Evolutionary conservation across 2,797 vertebrate genomes (phyloP), one percentile per base, ranked within the genome.

Genomic region (Tragelaphus eurycerus): DNA sequence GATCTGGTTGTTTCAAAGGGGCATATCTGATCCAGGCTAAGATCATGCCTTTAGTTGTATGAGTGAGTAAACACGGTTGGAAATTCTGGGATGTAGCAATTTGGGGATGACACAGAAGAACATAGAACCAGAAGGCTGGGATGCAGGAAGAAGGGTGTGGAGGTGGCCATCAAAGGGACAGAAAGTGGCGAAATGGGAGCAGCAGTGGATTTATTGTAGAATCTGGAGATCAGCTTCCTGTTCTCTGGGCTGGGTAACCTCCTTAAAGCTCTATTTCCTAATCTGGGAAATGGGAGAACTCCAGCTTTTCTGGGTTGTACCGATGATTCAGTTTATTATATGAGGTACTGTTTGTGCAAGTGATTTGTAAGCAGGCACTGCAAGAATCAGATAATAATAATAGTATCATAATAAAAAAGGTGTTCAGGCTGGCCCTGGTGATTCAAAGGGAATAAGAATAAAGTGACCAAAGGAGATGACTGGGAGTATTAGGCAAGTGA

Each of bases 251-350:
- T 31, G n/a, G 59, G 48, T 11, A 4, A n/a, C 43, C 23, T 78
- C 55, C 13, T 55, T 71, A 50, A 50, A 74, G 64, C 79, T 93
- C 85, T 31, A n/a, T 97, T 96, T 97, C 82, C 87, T 71, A 46
- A 76, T 43, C 82, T 5, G 57, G 59, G 55, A 96, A 91, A 62
- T 60, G 43, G 93, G 34, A 93, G 48, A 93, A 91, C 54, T 87
- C 38, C 48, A 25, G 13, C 90, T 86, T 93, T 86, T 21, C 79
- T 14, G 88, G 82, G 10, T 25, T 34, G 23, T 54, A 62, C n/a
- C 25, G 43, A 60, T 92, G 90, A 95, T 81, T 89, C 64, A 59
- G 64, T 84, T 93, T 43, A 34, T 85, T 82, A 87, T 23, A 29
- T 31, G 50, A 90, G 43, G 10, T 15, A 4, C 55, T 46, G 3